A percentile compares a stretch with the other conserved stretches of the same genome.
Conservation (phyloP, 2,797 vertebrate species). For the Mus caroli region DNA sequence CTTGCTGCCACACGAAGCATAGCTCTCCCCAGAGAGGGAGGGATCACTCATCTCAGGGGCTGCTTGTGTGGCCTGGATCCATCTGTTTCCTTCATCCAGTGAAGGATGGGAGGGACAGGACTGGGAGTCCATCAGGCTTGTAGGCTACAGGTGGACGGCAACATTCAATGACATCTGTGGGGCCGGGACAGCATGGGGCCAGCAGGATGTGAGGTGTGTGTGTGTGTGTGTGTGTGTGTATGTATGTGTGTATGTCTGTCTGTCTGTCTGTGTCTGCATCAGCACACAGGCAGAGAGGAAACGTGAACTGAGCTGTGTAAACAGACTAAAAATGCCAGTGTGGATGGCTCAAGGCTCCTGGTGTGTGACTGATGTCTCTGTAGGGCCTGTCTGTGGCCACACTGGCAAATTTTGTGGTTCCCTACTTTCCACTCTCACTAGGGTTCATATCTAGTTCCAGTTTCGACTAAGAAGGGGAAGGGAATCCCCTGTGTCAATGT, state of each 20-base stretch:
- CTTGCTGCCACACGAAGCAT: accelerated
- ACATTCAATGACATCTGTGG: not conserved
- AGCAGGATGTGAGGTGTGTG: not conserved
- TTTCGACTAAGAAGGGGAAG: slow-evolving; percentile 64
- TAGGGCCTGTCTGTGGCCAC: slow-evolving; percentile 67
- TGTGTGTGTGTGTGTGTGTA: not conserved
- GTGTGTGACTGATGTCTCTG: not conserved
- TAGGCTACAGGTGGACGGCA: not conserved
- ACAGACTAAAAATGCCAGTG: too few species aligned
- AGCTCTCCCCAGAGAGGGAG: not conserved
- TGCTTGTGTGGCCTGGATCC: not conserved
- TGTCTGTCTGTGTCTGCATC: not conserved
- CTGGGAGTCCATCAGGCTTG: not conserved
- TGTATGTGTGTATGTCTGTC: not conserved
- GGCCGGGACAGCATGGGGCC: not conserved
- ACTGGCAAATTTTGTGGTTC: slow-evolving; percentile 63
- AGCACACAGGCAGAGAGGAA: not conserved
- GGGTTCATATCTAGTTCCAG: slow-evolving; percentile 24
- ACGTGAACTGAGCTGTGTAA: not conserved
- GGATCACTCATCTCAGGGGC: not conserved
- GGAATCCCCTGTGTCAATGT: too few species aligned
- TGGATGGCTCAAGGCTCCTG: too few species aligned
- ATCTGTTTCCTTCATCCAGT: not conserved
- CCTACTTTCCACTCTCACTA: slow-evolving; percentile 18
- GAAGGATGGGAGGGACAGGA: not conserved